Evolutionary conservation across 2,797 vertebrate genomes (phyloP), one percentile per base, ranked within the genome.

Genomic region (Mastacembelus armatus): DNA sequence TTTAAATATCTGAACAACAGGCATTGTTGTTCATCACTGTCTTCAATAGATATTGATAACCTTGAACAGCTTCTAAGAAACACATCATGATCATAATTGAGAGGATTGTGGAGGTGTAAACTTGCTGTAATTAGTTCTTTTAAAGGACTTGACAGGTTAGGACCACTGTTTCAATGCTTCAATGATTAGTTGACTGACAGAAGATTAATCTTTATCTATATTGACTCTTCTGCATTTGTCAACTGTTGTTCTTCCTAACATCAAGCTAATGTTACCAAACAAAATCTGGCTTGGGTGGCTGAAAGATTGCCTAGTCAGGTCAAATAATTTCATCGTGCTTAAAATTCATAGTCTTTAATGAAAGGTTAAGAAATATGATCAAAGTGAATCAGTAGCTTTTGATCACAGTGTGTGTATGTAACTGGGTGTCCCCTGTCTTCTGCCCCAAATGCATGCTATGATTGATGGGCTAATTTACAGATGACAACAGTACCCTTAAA

Each of bases 1-100:
- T 71, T 77, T 59, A 62, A 85, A 63, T 54, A 26, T 30, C 32
- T 32, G 29, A 71, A 67, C 22, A 75, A 18, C 40, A 32, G n/a
- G n/a, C n/a, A 39, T 26, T 60, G 55, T 64, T 58, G 55, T 70
- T 44, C 40, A 47, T 12, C 10, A 9, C 49, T 0, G 4, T 38
- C 45, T 62, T 67, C 14, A n/a, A 68, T 64, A 8, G 7, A 27
- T 35, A 62, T 48, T 33, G 21, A 76, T 59, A 52, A 71, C 50
- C 58, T 22, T 11, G 12, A 56, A 50, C 19, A 50, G n/a, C 15
- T 32, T 63, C 19, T 43, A n/a, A 61, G 27, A 70, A 16, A 19
- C 29, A 22, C 26, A 39, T 68, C 15, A 21, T 56, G 21, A 77
- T 63, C 12, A 18, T 59, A 32, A 77, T 66, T 71, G 12, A 21